phyloP scores from a whole-genome alignment of 2,888 invertebrate species.

The Abscondita cerata region DNA sequence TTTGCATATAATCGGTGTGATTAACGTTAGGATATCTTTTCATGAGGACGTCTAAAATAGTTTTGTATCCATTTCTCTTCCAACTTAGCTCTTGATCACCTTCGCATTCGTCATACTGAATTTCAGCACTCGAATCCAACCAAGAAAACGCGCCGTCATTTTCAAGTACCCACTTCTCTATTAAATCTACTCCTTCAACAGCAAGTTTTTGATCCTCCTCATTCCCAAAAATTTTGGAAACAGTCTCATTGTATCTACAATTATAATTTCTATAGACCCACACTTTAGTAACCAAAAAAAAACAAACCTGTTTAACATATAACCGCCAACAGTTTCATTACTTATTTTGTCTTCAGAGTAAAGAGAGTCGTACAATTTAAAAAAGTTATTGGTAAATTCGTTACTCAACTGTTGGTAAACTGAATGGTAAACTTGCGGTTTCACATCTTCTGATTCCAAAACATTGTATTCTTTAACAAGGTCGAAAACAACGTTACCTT shows the following conservation, averaged over 20 bases:
- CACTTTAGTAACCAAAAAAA: too few species aligned
- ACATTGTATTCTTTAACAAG: conserved; percentile 50
- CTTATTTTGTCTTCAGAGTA: too few species aligned
- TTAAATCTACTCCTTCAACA: not conserved
- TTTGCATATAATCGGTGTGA: conserved; percentile 33
- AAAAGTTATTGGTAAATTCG: conserved; percentile 40
- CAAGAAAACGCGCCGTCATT: conserved; percentile 59
- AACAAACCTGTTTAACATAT: too few species aligned
- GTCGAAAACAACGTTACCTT: conserved; percentile 52
- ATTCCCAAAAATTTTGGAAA: not conserved
- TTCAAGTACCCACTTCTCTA: not conserved
- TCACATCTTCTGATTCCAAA: conserved; percentile 56
- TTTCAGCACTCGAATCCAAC: conserved; percentile 71
- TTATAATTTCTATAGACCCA: too few species aligned
- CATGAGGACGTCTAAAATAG: conserved; percentile 71
- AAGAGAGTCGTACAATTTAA: not conserved
- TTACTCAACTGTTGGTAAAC: conserved; percentile 49
- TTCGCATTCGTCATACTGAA: conserved; percentile 71
- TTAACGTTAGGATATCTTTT: conserved; percentile 6
- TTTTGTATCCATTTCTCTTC: conserved; percentile 75
- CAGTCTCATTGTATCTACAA: not conserved
- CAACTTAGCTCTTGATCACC: conserved; percentile 77
- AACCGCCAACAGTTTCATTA: too few species aligned
- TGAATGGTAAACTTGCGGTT: conserved; percentile 44
- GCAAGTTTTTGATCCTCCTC: not conserved